These are phyloP conservation scores for Onychorhynchus coronatus DNA, from an alignment of 2,113 vertebrate genomes.

Conservation along the genomic window DNA sequence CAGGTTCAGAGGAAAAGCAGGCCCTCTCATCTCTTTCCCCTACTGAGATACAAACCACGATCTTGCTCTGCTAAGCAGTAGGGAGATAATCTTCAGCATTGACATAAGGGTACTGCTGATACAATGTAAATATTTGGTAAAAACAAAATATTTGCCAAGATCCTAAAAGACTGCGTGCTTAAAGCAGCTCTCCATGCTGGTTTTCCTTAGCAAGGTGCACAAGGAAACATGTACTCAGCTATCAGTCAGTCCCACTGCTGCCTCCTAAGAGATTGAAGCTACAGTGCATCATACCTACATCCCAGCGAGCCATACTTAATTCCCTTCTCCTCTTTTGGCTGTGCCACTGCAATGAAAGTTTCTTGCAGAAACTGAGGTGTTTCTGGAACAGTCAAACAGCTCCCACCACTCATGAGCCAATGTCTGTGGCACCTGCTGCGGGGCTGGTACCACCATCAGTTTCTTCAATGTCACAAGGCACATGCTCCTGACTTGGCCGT, in stretches of 20 bases:
- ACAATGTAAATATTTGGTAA: neutral
- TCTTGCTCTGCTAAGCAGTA: neutral
- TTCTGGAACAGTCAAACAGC: neutral
- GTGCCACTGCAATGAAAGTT: neutral
- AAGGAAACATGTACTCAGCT: neutral
- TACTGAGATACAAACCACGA: neutral
- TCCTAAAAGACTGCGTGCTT: neutral
- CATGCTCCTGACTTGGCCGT: neutral
- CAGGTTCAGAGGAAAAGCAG: neutral
- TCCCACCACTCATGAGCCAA: neutral
- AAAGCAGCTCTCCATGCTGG: neutral
- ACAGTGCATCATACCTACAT: neutral
- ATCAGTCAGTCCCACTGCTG: rapidly evolving
- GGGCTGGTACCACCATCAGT: neutral
- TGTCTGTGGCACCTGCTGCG: neutral
- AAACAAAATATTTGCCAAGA: neutral
- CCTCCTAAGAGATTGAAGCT: neutral
- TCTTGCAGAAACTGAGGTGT: neutral
- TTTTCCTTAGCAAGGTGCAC: neutral
- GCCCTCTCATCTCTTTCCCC: neutral
- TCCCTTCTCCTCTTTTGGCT: neutral
- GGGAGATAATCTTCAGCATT: neutral
- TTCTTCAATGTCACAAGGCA: neutral
- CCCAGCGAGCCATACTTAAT: rapidly evolving
- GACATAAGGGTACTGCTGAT: neutral